Evolutionary conservation across 2,888 invertebrate species (phyloP), one percentile per base, ranked within the genome.

Genomic region (Xanthia icteritia): DNA sequence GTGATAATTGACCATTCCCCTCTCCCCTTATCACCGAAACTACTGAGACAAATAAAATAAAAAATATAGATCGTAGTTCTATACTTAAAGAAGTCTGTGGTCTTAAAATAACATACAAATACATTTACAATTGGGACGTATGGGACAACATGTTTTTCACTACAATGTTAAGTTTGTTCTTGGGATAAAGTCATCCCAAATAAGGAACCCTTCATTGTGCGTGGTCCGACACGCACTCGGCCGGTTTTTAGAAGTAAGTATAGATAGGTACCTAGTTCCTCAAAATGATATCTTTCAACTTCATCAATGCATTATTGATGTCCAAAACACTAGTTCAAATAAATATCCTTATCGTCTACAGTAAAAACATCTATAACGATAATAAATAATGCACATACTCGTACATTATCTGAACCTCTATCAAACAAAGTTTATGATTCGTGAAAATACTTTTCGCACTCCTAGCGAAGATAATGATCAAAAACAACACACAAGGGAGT

Each of bases 371-470:
- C 6, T 65, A 65, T 80, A 45, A 69, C 51, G 9, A 56, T 64
- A 74, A 56, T 77, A 86, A 86, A 86, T 86, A 79, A 86, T 75
- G 68, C 48, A 84, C 74, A 79, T 81, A n/a, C n/a, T n/a, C n/a
- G n/a, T n/a, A 81, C 51, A 76, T 85, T 85, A 79, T 76, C 66
- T 71, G 77, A 72, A 82, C 87, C 77, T 84, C 85, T 77, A 86
- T 86, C 86, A 84, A 77, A 86, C 76, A 60, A 83, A 86, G 84
- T 86, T 86, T 85, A 86, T 86, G 85, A 82, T 69, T 81, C 86
- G 79, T 86, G 77, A 86, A 86, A 82, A 86, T 84, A 86, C 74
- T 84, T 85, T 84, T 82, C 82, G 58, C 75, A 84, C 75, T 78
- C 64, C 68, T 39, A 71, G 72, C 66, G 75, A 77, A 82, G 79